These are phyloP conservation scores for Eucera pruinosa DNA, from an alignment of 2,888 invertebrate species.

Conservation along the genomic window DNA sequence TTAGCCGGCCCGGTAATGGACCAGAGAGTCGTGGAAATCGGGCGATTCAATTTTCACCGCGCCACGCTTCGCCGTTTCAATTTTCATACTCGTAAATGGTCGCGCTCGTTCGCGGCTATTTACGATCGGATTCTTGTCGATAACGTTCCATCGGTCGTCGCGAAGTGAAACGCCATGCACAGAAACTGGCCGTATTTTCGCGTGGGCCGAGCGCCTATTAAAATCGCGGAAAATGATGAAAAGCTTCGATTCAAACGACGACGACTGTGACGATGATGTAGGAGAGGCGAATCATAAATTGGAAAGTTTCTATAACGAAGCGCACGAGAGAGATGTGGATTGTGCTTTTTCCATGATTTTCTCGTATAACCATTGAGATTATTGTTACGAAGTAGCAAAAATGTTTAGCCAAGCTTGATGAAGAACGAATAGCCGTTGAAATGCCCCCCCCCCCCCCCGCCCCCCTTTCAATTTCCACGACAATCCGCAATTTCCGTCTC, in stretches of 20 bases:
- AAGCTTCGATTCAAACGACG: background rate
- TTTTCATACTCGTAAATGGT: conserved; percentile 36
- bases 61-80: conserved; percentile 22
- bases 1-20: conserved; percentile 42
- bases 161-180: background rate
- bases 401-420: conserved; percentile 35
- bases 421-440: conserved; percentile 11
- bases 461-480: conserved; percentile 24
- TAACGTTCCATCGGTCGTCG: background rate
- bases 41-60: conserved; percentile 55
- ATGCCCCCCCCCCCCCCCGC: background rate
- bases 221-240: background rate
- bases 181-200: background rate
- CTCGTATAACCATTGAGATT: background rate
- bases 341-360: background rate
- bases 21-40: conserved; percentile 35
- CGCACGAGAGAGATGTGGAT: no score
- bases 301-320: background rate
- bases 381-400: conserved; percentile 23
- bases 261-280: background rate
- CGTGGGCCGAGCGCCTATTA: background rate
- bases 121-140: conserved; percentile 24
- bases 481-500: conserved; percentile 33
- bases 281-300: conserved; percentile 1
- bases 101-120: conserved; percentile 24